Conservation (phyloP, 2,888 invertebrate species). For the Campaea margaritaria region DNA sequence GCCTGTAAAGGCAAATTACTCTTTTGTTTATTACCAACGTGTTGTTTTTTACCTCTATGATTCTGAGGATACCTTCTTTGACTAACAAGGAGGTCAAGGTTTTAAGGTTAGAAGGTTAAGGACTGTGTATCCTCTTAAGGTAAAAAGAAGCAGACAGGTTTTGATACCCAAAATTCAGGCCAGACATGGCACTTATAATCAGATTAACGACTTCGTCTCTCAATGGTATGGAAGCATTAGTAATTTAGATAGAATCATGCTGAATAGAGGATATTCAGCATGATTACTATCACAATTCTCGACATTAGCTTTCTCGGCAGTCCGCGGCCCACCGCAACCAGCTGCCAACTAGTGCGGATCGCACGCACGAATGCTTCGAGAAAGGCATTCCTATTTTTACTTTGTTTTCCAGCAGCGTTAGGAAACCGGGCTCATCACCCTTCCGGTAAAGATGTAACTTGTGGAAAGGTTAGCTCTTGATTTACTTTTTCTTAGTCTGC, state of each 20-base stretch:
- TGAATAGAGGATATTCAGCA: slow-evolving; percentile 1
- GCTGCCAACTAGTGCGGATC: slow-evolving; percentile 57
- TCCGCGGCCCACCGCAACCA: slow-evolving; percentile 35
- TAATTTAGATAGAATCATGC: not conserved
- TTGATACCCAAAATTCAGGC: no score
- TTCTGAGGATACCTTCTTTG: no score
- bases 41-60: no score
- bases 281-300: slow-evolving; percentile 17
- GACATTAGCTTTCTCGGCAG: slow-evolving; percentile 29
- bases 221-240: no score
- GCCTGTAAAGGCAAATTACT: no score
- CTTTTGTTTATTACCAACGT: no score
- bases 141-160: no score
- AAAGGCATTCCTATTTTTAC: slow-evolving; percentile 57
- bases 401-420: slow-evolving; percentile 41
- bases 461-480: not conserved
- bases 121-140: no score
- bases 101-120: no score
- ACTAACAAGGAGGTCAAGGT: no score
- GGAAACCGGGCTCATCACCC: slow-evolving; percentile 26
- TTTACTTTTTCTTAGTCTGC: not conserved
- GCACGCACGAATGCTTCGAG: slow-evolving; percentile 67
- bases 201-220: no score
- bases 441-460: slow-evolving; percentile 19
- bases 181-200: no score